These are phyloP conservation scores for Dasyurus viverrinus DNA, from an alignment of 2,113 vertebrate species.

Conservation along the genomic window DNA sequence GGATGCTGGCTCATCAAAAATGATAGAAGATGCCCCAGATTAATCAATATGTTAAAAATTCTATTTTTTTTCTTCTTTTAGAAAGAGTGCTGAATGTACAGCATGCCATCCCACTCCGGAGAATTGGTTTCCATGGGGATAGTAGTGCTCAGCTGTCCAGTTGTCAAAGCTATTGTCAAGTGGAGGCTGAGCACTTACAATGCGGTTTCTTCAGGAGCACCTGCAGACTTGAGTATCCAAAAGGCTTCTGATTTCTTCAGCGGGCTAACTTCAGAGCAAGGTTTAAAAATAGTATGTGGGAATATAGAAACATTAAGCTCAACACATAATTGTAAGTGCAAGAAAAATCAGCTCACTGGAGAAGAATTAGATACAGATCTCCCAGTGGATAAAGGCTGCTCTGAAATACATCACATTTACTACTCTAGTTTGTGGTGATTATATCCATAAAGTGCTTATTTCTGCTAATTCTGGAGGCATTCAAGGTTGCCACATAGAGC, in stretches of 20 bases:
- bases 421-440: not conserved
- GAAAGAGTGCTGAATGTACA: not conserved
- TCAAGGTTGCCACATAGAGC: not conserved
- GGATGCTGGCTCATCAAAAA: not conserved
- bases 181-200: not conserved
- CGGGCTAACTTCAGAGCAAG: conserved; percentile 22
- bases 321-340: conserved; percentile 7
- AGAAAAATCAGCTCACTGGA: conserved; percentile 27
- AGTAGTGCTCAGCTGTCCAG: not conserved
- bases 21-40: not conserved
- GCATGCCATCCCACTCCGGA: not conserved
- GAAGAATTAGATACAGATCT: not conserved
- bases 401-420: not conserved
- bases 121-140: not conserved
- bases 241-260: not conserved
- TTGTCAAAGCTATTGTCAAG: not conserved
- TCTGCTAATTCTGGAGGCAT: not conserved
- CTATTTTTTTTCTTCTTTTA: not conserved
- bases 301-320: not conserved
- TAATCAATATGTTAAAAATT: not conserved
- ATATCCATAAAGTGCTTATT: not conserved
- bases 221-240: not conserved
- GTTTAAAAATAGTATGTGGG: not conserved
- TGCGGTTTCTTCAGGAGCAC: not conserved
- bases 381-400: not conserved